Evolutionary conservation across 2,113 vertebrate species (phyloP).

Genomic region (Chauna torquata): DNA sequence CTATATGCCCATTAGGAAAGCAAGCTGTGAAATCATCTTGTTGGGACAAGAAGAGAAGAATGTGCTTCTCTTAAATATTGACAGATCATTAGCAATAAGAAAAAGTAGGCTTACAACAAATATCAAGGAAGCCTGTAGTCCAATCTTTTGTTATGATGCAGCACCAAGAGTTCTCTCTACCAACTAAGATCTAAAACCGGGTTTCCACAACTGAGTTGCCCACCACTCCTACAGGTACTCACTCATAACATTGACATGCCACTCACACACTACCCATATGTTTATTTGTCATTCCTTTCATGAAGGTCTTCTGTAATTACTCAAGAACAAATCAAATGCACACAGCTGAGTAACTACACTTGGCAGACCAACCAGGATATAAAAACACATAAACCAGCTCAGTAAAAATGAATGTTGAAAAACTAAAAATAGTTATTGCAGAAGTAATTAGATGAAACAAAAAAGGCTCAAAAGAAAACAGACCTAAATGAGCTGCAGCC

Average conservation of each 20-base stretch:
- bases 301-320: slow-evolving; percentile 9
- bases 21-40: neutral
- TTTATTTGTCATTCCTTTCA: neutral
- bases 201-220: neutral
- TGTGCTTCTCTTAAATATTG: neutral
- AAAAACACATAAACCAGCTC: slow-evolving; percentile 6
- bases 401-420: slow-evolving; percentile 15
- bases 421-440: slow-evolving; percentile 31
- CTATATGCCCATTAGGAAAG: neutral
- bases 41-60: neutral
- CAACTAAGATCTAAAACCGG: neutral
- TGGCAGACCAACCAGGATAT: neutral
- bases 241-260: neutral
- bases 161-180: neutral
- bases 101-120: neutral
- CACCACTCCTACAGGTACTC: neutral
- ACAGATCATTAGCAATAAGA: neutral
- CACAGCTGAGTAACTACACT: slow-evolving; percentile 6
- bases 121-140: neutral
- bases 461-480: slow-evolving; percentile 32
- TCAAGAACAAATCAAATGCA: neutral
- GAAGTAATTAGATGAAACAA: slow-evolving; percentile 55
- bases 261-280: neutral
- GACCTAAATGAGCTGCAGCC: slow-evolving; percentile 16
- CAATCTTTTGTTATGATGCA: neutral